Evolutionary conservation across 1,140 invertebrate genomes (phyloP), one percentile per base, ranked within the genome.

Genomic region (Zaprionus capensis): DNA sequence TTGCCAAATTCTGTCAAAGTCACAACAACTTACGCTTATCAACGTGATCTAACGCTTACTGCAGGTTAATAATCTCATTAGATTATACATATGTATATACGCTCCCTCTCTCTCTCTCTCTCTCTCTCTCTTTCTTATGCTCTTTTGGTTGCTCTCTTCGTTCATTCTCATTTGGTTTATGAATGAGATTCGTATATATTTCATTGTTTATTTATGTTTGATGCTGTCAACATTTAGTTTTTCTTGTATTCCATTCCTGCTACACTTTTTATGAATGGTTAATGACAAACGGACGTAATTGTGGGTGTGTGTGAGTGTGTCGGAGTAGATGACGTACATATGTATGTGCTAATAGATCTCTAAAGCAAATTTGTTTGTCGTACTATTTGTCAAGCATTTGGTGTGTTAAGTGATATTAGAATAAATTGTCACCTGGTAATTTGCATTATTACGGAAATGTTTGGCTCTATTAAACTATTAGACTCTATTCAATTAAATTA

Each of bases 151-250:
- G 14, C 57, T 56, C n/a, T 66, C 38, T 56, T 41, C 28, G 9
- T 38, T 41, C 28, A 24, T 36, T 61, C 58, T 61, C 44, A 15
- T 17, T 59, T 61, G 55, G 49, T 74, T 62, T 74, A 62, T 55
- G 36, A 73, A 73, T 68, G 56, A 59, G 57, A 68, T 26, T 14
- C 15, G 22, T 56, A 55, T 31, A 69, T 17, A 57, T 56, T 44
- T 34, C 22, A 3, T 63, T 70, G 51, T 64, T 73, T 73, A 44
- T 73, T 44, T 73, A 61, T 73, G 46, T 73, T 61, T 68, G 34
- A 61, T 46, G 36, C 9, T 55, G 41, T 51, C 55, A 66, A 26
- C 31, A 34, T 65, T 65, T 24, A 9, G 7, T 64, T 46, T 44
- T 64, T 24, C 15, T 56, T 56, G 49, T 64, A 5, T 41, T 55